Percentiles rank a stretch among this genome's conserved stretches.
Evolutionary conservation across 2,113 vertebrate species (phyloP).

Genomic region (Oncorhynchus kisutch): DNA sequence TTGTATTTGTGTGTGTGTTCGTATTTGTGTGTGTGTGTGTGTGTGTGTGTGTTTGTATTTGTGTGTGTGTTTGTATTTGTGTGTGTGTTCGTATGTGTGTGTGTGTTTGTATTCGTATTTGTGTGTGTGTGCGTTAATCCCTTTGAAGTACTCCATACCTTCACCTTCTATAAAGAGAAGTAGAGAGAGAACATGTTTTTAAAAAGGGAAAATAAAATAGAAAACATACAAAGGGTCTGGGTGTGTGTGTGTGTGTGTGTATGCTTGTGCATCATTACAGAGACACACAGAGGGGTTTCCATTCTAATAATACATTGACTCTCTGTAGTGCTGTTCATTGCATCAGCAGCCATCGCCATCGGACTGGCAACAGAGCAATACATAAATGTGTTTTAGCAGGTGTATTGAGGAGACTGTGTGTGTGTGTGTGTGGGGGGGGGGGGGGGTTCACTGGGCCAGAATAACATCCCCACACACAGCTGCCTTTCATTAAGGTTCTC

Average conservation of each 20-base stretch:
- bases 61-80: not conserved
- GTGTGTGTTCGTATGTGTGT: not conserved
- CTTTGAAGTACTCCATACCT: not conserved
- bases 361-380: not conserved
- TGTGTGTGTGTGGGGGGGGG: not conserved
- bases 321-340: not conserved
- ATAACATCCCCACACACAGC: slow-evolving; percentile 7
- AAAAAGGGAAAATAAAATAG: not conserved
- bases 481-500: slow-evolving; percentile 8
- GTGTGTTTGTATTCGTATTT: no score
- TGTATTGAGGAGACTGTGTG: no score
- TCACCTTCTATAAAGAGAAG: not conserved
- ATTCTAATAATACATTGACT: not conserved
- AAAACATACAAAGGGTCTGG: not conserved
- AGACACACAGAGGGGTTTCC: not conserved
- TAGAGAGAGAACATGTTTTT: not conserved
- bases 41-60: not conserved
- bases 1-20: not conserved
- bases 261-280: no score
- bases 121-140: not conserved
- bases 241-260: not conserved
- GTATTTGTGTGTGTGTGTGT: not conserved
- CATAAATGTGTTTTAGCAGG: not conserved
- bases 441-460: not conserved
- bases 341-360: not conserved